Base-by-base conservation (phyloP, 2,888 invertebrate genomes). In the Cecidostiba fungosa region DNA sequence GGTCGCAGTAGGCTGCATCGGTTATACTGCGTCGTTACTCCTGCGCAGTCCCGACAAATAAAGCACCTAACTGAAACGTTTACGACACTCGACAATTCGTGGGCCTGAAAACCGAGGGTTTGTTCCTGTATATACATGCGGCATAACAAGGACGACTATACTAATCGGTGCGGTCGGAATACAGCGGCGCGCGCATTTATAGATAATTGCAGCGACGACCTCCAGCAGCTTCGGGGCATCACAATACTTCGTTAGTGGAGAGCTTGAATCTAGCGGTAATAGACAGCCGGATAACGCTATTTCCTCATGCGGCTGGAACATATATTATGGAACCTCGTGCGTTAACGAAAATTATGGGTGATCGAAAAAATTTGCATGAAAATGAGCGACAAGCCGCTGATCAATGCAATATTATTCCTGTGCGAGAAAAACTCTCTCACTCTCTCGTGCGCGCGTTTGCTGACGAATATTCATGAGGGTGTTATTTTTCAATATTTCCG, bases 211-310 rank as follows among this genome's bases (percentile, higher is more conserved):
- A 50, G 72, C 26, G 70, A 14, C 77, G 36, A 59, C 66, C 16
- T 66, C 29, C 43, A 66, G 62, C 43, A 66, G 62, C 14, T 3
- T 14, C 23, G n/a, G 54, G 69, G 72, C 29, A n/a, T n/a, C n/a
- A 88, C 87, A 87, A 87, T 87, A 84, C 87, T 85, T 87, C 87
- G 85, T 87, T 87, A 87, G 54, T 4, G 23, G 4, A 16, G 19
- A 0, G 36, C 12, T 72, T 69, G 85, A 85, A 82, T 84, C 85
- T 82, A 84, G 79, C 78, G 69, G 81, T 77, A 81, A 84, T 77
- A 72, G 81, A 81, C 77, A 39, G 50, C 26, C 54, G 16, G 66
- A 78, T 66, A 78, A 81, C 66, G 81, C 74, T 62, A n/a, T 82
- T 72, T 59, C 70, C 74, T 62, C n/a, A n/a, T n/a, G 54, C 70